phyloP scores from a whole-genome alignment of 1,140 invertebrate species.

The Drosophila rhopaloa region DNA sequence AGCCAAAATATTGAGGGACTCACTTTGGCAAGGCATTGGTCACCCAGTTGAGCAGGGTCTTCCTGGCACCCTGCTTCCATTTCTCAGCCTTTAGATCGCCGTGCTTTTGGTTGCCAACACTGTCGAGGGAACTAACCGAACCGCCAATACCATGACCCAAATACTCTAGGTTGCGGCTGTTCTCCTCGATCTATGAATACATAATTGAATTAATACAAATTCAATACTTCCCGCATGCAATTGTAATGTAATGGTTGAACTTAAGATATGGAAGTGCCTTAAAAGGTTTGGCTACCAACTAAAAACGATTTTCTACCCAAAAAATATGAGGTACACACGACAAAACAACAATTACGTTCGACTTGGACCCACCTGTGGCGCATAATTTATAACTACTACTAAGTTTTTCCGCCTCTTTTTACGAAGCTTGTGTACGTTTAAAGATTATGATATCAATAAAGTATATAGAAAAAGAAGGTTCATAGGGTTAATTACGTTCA shows the following conservation, averaged over 20 bases:
- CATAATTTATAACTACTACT: constrained; percentile 85
- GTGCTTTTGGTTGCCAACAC: constrained; percentile 85
- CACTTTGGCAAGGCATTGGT: constrained; percentile 96
- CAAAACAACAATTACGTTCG: constrained; percentile 22
- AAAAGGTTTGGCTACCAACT: constrained; percentile 36
- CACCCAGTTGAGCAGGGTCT: constrained; percentile 97
- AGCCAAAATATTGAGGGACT: constrained; percentile 71
- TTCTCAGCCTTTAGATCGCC: constrained; percentile 90
- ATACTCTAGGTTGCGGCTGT: constrained; percentile 95
- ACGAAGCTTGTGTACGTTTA: constrained; percentile 79
- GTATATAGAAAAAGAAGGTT: constrained; percentile 73
- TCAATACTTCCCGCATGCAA: background rate
- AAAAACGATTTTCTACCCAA: constrained; percentile 40
- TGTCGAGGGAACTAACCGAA: constrained; percentile 92
- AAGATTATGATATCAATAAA: constrained; percentile 60
- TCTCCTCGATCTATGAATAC: constrained; percentile 95
- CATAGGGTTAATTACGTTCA: constrained; percentile 68
- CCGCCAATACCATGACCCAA: constrained; percentile 91
- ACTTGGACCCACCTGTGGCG: constrained; percentile 81
- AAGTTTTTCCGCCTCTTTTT: constrained; percentile 85
- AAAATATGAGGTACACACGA: constrained; percentile 36
- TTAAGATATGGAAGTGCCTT: constrained; percentile 57
- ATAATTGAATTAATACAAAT: background rate
- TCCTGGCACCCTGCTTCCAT: constrained; percentile 95
- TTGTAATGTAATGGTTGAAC: constrained; percentile 40